Evolutionary conservation across 2,888 invertebrate genomes (phyloP), one percentile per base, ranked within the genome.

Genomic region (Tenthredo notha): DNA sequence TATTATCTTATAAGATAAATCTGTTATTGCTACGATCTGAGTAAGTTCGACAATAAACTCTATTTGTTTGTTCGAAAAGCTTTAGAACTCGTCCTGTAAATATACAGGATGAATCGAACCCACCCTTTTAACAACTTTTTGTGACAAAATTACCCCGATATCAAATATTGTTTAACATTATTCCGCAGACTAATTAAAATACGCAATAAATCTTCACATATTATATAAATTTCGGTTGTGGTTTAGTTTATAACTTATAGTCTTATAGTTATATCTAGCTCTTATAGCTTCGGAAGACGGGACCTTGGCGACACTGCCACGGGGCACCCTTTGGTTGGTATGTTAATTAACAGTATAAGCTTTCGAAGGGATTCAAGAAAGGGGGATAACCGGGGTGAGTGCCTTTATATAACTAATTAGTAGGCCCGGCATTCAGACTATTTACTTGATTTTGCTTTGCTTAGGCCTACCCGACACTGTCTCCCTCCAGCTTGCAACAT

Each of bases 271-370:
- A 4, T 33, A 33, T 25, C 6, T 58, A 33, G 40, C 6, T 58
- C n/a, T 37, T 37, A 37, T 25, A 21, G 25, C 25, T 50, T 47
- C 3, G 61, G 61, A 43, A n/a, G 40, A 21, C 37, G 67, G 40
- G 25, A 84, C 84, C 54, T 84, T 74, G 84, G 37, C 47, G 84
- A 84, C 84, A 84, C 61, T 61, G 18, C 33, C 18, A 29, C 47
- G 65, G 29, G 65, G 29, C 83, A 67, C 83, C 67, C 83, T 58
- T 87, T 88, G 89, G 89, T 90, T 88, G 91, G 91, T 91, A 92
- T 91, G 92, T 92, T 92, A 92, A 92, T 92, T 92, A 92, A 91
- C 91, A 89, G 90, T 90, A 91, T 91, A 92, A 92, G 92, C 92
- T 92, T 91, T 90, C 90, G 88, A 87, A 90, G 89, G 88, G 88